phyloP scores from a whole-genome alignment of 2,888 invertebrate species.

The Andrena camellia region DNA sequence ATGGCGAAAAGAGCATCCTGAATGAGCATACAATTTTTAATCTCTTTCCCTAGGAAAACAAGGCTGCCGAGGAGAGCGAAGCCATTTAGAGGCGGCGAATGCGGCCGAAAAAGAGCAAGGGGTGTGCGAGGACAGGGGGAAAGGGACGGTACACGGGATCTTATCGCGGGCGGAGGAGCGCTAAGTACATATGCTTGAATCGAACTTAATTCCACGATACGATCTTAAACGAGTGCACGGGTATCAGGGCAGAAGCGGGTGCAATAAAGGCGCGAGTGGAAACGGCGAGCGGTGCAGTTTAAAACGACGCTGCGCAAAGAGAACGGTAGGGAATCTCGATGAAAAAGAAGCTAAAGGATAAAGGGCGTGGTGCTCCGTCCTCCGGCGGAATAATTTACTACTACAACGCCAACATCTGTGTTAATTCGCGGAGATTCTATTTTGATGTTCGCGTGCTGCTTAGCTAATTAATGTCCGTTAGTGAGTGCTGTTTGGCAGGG shows the following conservation, averaged over 20 bases:
- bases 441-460: no score
- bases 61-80: conserved; percentile 17
- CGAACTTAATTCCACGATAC: conserved; percentile 80
- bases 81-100: conserved; percentile 23
- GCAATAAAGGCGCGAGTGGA: conserved; percentile 65
- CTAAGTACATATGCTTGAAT: conserved; percentile 80
- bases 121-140: not conserved
- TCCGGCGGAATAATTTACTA: no score
- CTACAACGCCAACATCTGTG: no score
- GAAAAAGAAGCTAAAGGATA: conserved; percentile 18
- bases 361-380: not conserved
- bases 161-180: conserved; percentile 71
- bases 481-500: no score
- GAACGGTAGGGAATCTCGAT: conserved; percentile 7
- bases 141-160: conserved; percentile 60
- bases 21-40: conserved; percentile 8
- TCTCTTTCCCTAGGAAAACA: conserved; percentile 10
- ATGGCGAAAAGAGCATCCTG: not conserved
- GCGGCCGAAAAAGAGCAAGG: conserved; percentile 15
- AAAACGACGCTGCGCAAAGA: conserved; percentile 47
- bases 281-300: conserved; percentile 42
- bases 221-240: conserved; percentile 73
- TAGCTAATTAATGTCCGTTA: no score
- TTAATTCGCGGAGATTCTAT: no score
- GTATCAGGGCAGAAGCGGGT: conserved; percentile 54